phyloP scores from a whole-genome alignment of 2,888 invertebrate genomes.

The Baronia brevicornis region DNA sequence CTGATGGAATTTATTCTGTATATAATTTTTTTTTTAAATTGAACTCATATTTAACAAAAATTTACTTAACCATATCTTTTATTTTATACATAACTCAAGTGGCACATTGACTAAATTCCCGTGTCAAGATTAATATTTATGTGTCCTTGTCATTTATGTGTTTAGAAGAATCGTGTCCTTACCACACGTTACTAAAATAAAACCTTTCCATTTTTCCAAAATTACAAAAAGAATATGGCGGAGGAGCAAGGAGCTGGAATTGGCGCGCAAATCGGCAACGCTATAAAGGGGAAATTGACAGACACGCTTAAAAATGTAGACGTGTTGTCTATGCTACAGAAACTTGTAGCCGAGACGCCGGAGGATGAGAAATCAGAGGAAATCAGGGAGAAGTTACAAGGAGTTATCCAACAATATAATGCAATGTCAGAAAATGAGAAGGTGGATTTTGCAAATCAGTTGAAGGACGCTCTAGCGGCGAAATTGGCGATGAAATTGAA shows the following conservation, averaged over 20 bases:
- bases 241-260: slow-evolving; percentile 21
- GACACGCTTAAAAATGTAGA: slow-evolving; percentile 55
- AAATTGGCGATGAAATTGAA: slow-evolving; percentile 41
- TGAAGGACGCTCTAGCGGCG: slow-evolving; percentile 46
- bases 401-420: slow-evolving; percentile 40
- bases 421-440: slow-evolving; percentile 46
- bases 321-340: slow-evolving; percentile 42
- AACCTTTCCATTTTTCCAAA: slow-evolving; percentile 12
- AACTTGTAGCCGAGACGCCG: slow-evolving; percentile 40
- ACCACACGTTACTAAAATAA: not conserved
- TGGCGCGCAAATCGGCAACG: slow-evolving; percentile 33
- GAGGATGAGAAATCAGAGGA: slow-evolving; percentile 47
- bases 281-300: slow-evolving; percentile 42
- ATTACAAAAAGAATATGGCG: slow-evolving; percentile 33
- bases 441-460: slow-evolving; percentile 39
- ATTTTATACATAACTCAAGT: too few species aligned
- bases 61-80: too few species aligned
- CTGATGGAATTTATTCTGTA: too few species aligned
- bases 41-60: too few species aligned
- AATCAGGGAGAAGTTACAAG: slow-evolving; percentile 39
- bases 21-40: too few species aligned
- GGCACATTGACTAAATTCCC: too few species aligned
- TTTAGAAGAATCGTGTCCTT: not conserved
- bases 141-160: not conserved
- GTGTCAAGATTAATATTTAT: not conserved